Base-by-base conservation (phyloP, 2,113 vertebrate genomes). In the Amphiprion percula region DNA sequence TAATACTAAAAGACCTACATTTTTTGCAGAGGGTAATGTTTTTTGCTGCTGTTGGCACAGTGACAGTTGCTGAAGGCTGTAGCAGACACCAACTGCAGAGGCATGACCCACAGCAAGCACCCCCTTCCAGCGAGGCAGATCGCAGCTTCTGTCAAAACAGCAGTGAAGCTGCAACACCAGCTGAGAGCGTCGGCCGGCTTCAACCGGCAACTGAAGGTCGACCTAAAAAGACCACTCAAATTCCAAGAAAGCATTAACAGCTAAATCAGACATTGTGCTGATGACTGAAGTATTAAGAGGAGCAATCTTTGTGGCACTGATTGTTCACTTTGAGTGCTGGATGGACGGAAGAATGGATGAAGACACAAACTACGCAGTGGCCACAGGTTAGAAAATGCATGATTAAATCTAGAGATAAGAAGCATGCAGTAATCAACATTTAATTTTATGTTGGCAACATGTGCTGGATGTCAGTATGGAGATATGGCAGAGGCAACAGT, bases 111-210 rank as follows among this genome's bases (percentile, higher is more conserved):
- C 60, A 72, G 69, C 73, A 33, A 68, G 39, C 44, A 23, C 66
- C 80, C 61, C 74, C 77, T 66, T 24, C 37, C 14, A 71, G 71
- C 64, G 15, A 54, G 65, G 49, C 64, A 60, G 58, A 78, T 68
- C 24, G 10, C 41, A 71, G 81, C 80, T 79, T 76, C 70, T 82
- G 83, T 87, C 80, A 74, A 61, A 79, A 63, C 77, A 74, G 85
- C 85, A 52, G 80, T 60, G 60, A 46, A 39, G 76, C 81, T 53
- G 50, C 16, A 61, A 21, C 71, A 53, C 75, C 60, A 37, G 65
- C 74, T 60, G 68, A 62, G 71, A 68, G 72, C 33, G 81, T 77
- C 73, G 47, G 62, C 68, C 17, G 59, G 60, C 58, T 52, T 65
- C 16, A 59, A 55, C 69, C 68, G 71, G 41, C 73, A 72, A 61